These are phyloP conservation scores for Regulus satrapa DNA, from an alignment of 2,113 vertebrate species.

Conservation along the genomic window DNA sequence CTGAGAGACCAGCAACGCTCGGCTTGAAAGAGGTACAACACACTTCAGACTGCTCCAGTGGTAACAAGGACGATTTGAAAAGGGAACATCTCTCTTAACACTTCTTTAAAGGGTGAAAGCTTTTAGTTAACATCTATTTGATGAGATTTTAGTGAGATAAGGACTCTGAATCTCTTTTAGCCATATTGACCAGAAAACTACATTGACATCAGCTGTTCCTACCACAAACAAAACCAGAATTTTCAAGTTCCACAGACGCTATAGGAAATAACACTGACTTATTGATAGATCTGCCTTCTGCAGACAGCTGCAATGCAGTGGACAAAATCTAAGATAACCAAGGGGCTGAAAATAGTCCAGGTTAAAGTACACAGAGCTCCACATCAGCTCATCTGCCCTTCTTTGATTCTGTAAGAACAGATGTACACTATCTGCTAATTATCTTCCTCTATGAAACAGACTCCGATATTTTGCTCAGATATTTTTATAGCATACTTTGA, in stretches of 20 bases:
- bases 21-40: not conserved
- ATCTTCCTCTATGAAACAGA: conserved; percentile 27
- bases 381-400: conserved; percentile 33
- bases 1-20: not conserved
- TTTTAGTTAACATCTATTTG: not conserved
- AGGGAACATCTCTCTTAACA: not conserved
- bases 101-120: not conserved
- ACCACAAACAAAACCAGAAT: not conserved
- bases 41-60: not conserved
- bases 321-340: not conserved
- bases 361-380: conserved; percentile 13
- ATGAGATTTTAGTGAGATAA: not conserved
- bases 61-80: not conserved
- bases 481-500: conserved; percentile 53
- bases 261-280: not conserved
- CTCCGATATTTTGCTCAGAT: conserved; percentile 9
- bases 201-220: not conserved
- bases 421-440: conserved; percentile 46
- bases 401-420: not conserved
- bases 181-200: not conserved
- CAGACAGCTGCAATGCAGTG: conserved; percentile 21
- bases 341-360: conserved; percentile 27
- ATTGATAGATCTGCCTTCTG: not conserved
- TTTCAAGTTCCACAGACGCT: fast-evolving
- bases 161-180: not conserved